Conservation (phyloP, 2,888 invertebrate genomes). For the Drosophila seclusa region DNA sequence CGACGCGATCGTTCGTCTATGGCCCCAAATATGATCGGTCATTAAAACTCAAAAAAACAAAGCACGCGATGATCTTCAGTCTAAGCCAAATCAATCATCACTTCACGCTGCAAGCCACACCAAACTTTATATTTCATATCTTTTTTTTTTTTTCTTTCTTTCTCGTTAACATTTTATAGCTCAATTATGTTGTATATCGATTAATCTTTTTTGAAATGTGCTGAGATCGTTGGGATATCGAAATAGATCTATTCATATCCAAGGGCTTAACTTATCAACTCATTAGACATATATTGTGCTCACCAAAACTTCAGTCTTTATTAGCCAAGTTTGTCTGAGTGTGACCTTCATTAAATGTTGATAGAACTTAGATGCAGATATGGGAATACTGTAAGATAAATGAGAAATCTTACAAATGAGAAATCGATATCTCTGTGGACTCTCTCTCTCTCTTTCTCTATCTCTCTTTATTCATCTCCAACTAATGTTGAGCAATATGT, state of each 20-base stretch:
- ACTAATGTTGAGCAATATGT: not conserved
- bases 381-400: not conserved
- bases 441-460: not conserved
- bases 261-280: not conserved
- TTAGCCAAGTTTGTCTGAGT: not conserved
- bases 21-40: slow-evolving; percentile 49
- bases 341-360: not conserved
- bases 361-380: not conserved
- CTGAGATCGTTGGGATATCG: not conserved
- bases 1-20: slow-evolving; percentile 9
- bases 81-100: slow-evolving; percentile 45
- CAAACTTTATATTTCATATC: not conserved
- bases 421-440: not conserved
- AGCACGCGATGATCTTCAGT: slow-evolving; percentile 48
- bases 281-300: not conserved
- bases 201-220: not conserved
- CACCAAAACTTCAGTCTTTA: not conserved
- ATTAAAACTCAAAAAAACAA: slow-evolving; percentile 36
- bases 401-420: not conserved
- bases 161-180: not conserved
- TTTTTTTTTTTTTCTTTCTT: not conserved
- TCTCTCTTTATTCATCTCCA: not conserved
- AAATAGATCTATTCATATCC: not conserved
- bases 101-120: slow-evolving; percentile 16
- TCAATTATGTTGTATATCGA: not conserved